Base-by-base conservation (phyloP, 2,113 vertebrate species). In the Romanogobio albipinnatus region DNA sequence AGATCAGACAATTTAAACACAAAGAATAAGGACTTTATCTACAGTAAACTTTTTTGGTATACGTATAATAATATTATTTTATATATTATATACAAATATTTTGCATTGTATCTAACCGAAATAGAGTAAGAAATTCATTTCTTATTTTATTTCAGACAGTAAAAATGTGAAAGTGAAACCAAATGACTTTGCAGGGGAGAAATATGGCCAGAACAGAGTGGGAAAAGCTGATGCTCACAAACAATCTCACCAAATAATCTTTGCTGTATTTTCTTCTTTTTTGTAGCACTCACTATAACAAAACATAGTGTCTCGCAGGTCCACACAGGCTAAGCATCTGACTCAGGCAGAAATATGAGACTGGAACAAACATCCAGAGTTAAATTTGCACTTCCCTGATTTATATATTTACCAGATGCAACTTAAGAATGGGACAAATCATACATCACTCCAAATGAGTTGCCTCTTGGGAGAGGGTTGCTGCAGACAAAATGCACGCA, bases 391-490 rank as follows among this genome's bases (percentile, higher is more conserved):
- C 26, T 49, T 79, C 11, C 39, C 39, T 61, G 26, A 56, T 56
- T 70, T 71, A 82, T 81, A 33, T 14, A 36, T 81, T 81, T 81
- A 53, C 45, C 79, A 36, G 61, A 82, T 71, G 62, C 66, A 82
- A 39, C 80, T 49, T 68, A 71, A 71, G 47, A 82, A 71, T 39
- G 80, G 80, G 80, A 71, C 49, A 68, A 71, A 68, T 68, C 29
- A 82, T 56, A 68, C 29, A 82, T 82, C 80, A 56, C 49, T 82
- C 80, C 14, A 82, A 82, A 82, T 82, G 49, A 71, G 64, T 43
- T 71, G 80, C 64, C 49, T 39, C 47, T 58, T 53, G 49, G 47
- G 64, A 70, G 47, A 56, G 49, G 29, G 80, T 13, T 56, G 17
- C 64, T 81, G 76, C 39, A 49, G 29, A 56, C 47, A 71, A 71